These are phyloP conservation scores for Apteryx mantelli DNA, from an alignment of 2,113 vertebrate genomes.

Conservation along the genomic window DNA sequence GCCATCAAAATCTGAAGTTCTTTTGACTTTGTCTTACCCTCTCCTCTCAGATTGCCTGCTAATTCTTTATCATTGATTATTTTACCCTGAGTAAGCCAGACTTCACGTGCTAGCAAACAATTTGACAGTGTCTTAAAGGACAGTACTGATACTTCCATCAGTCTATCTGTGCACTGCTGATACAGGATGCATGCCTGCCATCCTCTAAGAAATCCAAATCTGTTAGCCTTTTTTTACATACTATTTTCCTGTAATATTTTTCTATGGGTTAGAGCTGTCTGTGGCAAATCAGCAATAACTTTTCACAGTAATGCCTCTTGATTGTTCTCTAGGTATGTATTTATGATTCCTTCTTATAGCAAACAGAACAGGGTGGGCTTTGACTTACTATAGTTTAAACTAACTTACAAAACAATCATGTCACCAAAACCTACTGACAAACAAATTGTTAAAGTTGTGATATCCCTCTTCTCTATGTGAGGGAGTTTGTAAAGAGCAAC, in stretches of 20 bases:
- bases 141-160: neutral
- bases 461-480: conserved; percentile 2
- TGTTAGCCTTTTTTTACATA: neutral
- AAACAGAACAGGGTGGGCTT: conserved; percentile 17
- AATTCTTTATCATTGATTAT: neutral
- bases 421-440: neutral
- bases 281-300: conserved; percentile 19
- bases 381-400: conserved; percentile 26
- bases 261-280: neutral
- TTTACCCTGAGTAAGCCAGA: neutral
- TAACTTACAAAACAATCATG: neutral
- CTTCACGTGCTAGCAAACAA: neutral
- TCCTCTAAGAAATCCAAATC: neutral
- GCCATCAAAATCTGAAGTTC: neutral
- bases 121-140: neutral
- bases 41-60: neutral
- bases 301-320: neutral
- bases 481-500: neutral
- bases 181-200: neutral
- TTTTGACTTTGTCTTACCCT: neutral
- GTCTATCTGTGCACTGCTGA: neutral
- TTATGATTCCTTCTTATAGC: conserved; percentile 39
- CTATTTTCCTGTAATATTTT: neutral
- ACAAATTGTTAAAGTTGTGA: neutral
- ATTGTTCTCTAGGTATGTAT: conserved; percentile 6